Evolutionary conservation across 1,140 invertebrate species (phyloP).

Genomic region (Drosophila grimshawi): DNA sequence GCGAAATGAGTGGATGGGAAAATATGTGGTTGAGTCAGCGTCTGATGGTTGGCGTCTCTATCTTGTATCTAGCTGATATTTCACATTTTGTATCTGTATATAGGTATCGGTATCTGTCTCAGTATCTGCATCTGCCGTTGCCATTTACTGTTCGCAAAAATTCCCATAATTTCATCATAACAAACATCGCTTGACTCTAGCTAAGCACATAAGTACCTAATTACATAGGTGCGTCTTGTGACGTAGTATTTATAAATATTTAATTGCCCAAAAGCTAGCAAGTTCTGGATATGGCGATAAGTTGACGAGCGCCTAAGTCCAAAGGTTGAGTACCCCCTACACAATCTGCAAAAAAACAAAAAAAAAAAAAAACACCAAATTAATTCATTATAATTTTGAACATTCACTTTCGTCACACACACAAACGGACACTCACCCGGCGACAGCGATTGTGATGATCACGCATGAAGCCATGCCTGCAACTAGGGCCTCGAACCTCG

Average conservation of each 20-base stretch:
- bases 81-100: conserved; percentile 21
- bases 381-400: not conserved
- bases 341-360: conserved; percentile 38
- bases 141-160: conserved; percentile 14
- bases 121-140: conserved; percentile 24
- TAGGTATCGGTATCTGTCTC: conserved; percentile 1
- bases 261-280: conserved; percentile 1
- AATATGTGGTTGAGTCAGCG: conserved; percentile 22
- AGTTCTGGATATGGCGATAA: conserved; percentile 12
- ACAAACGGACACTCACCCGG: conserved; percentile 47
- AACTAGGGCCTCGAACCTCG: conserved; percentile 30
- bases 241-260: conserved; percentile 38
- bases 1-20: conserved; percentile 8
- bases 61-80: conserved; percentile 46
- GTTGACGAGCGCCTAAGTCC: conserved; percentile 4
- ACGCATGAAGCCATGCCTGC: conserved; percentile 51
- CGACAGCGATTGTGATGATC: conserved; percentile 73
- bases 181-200: not conserved
- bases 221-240: conserved; percentile 11
- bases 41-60: conserved; percentile 6
- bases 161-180: conserved; percentile 40
- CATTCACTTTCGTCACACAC: not conserved
- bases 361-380: not conserved
- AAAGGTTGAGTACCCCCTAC: conserved; percentile 21
- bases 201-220: not conserved